Conservation (phyloP, 2,113 vertebrate genomes). For the Cebus imitator region DNA sequence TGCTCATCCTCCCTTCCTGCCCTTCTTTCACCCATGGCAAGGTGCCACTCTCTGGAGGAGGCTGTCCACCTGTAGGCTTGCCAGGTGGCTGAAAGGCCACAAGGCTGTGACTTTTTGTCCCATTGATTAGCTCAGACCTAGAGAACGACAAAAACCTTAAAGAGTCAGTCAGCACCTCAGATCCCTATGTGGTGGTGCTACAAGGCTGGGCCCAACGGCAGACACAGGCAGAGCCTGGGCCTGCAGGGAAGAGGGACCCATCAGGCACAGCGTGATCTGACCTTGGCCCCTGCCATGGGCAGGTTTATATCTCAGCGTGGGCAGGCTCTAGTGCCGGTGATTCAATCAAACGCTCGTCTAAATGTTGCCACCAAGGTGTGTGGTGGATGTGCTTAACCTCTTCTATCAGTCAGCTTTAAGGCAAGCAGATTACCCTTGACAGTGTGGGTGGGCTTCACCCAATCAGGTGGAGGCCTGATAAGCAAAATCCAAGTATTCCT, state of each 20-base stretch:
- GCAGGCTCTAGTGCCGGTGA: not conserved
- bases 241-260: not conserved
- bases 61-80: fast-evolving
- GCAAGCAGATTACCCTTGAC: not conserved
- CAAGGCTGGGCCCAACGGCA: not conserved
- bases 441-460: not conserved
- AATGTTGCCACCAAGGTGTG: no score
- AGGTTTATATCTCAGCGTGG: fast-evolving
- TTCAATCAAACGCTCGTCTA: no score
- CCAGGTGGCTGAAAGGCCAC: not conserved
- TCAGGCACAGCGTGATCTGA: fast-evolving
- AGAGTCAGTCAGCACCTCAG: no score
- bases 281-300: not conserved
- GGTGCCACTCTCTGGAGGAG: not conserved
- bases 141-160: not conserved
- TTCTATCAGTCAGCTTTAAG: not conserved
- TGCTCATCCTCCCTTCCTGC: not conserved
- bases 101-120: not conserved
- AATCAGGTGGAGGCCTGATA: not conserved
- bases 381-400: not conserved
- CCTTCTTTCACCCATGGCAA: not conserved
- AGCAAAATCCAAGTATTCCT: not conserved
- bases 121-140: not conserved
- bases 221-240: not conserved
- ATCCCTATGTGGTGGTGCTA: not conserved